Evolutionary conservation across 2,113 vertebrate species (phyloP).

Genomic region (Scortum barcoo): DNA sequence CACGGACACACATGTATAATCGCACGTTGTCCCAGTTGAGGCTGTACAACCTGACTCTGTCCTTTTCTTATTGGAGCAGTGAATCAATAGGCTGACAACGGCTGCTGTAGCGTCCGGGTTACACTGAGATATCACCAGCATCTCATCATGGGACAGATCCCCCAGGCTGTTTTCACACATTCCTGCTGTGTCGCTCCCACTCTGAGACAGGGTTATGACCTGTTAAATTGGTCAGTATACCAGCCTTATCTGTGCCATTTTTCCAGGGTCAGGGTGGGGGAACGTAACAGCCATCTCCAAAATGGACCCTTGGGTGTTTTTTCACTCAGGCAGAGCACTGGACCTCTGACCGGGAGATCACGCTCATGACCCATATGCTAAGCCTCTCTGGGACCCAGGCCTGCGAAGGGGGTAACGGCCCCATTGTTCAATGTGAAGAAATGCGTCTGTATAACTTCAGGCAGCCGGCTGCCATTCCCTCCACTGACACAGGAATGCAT

Average conservation of each 20-base stretch:
- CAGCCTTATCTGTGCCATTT: slow-evolving; percentile 68
- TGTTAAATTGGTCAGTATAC: slow-evolving; percentile 70
- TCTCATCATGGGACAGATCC: slow-evolving; percentile 74
- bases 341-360: slow-evolving; percentile 57
- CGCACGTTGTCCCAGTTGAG: slow-evolving; percentile 39
- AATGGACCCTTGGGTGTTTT: slow-evolving; percentile 62
- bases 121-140: slow-evolving; percentile 69
- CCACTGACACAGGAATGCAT: slow-evolving; percentile 61
- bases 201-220: slow-evolving; percentile 76
- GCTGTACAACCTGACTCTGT: slow-evolving; percentile 49
- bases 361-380: slow-evolving; percentile 25
- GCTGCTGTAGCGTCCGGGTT: slow-evolving; percentile 60
- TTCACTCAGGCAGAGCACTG: slow-evolving; percentile 44
- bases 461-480: slow-evolving; percentile 49
- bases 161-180: slow-evolving; percentile 70
- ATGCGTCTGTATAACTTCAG: slow-evolving; percentile 41
- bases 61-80: slow-evolving; percentile 63
- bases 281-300: slow-evolving; percentile 61
- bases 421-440: slow-evolving; percentile 38
- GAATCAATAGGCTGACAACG: slow-evolving; percentile 75
- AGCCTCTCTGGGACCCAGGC: slow-evolving; percentile 29
- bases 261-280: slow-evolving; percentile 67
- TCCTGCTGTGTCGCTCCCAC: slow-evolving; percentile 61
- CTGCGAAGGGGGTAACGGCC: slow-evolving; percentile 8
- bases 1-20: slow-evolving; percentile 12